phyloP scores from a whole-genome alignment of 2,888 invertebrate species.

The Salticus scenicus region DNA sequence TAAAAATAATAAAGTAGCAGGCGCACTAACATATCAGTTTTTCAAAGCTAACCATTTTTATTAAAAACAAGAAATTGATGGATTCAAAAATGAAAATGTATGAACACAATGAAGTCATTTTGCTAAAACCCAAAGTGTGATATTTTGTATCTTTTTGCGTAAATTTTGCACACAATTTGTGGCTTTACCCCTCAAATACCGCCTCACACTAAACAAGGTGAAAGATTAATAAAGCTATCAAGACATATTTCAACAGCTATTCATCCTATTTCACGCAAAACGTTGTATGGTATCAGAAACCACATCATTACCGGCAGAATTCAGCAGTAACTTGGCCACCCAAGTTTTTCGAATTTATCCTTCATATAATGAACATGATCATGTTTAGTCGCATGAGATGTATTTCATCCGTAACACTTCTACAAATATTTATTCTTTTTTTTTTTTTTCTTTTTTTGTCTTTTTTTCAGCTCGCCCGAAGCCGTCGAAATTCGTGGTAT shows the following conservation, averaged over 20 bases:
- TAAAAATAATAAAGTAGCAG: too few species aligned
- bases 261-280: slow-evolving; percentile 17
- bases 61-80: too few species aligned
- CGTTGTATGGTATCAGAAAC: slow-evolving; percentile 22
- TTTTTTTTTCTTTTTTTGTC: too few species aligned
- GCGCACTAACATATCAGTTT: too few species aligned
- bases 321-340: slow-evolving; percentile 21
- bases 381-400: neutral
- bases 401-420: neutral
- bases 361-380: neutral
- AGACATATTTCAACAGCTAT: slow-evolving; percentile 22
- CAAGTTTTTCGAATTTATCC: slow-evolving; percentile 22
- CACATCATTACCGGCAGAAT: slow-evolving; percentile 31
- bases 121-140: too few species aligned
- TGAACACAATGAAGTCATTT: too few species aligned
- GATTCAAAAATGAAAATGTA: too few species aligned
- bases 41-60: too few species aligned
- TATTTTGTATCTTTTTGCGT: too few species aligned
- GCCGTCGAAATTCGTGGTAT: slow-evolving; percentile 49
- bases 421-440: too few species aligned
- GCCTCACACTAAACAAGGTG: neutral
- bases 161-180: too few species aligned
- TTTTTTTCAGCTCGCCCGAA: neutral
- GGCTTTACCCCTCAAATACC: too few species aligned
- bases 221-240: neutral